phyloP scores from a whole-genome alignment of 2,797 vertebrate species.

The Rallus crepitans region DNA sequence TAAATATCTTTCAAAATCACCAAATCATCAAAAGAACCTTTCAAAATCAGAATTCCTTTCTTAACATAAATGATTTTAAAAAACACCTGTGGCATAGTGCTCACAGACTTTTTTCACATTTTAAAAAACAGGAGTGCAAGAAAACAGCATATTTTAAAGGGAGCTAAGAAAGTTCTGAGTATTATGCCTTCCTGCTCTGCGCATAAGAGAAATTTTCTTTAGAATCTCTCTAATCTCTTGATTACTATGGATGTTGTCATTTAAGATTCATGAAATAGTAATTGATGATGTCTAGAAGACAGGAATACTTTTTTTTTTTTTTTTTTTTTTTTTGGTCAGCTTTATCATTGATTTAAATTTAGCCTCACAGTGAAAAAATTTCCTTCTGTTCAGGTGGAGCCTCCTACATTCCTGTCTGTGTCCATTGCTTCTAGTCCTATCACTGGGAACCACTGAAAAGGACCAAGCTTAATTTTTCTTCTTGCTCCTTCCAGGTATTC shows the following conservation, averaged over 20 bases:
- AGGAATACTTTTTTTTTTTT: too few species aligned
- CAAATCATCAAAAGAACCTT: background rate
- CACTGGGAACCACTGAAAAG: background rate
- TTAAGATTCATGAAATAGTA: background rate
- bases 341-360: background rate
- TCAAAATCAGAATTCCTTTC: background rate
- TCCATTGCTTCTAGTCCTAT: fast-evolving
- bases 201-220: background rate
- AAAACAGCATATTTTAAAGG: background rate
- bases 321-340: background rate
- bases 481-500: background rate
- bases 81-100: background rate
- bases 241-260: background rate
- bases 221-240: background rate
- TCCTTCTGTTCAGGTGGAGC: too few species aligned
- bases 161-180: background rate
- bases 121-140: fast-evolving
- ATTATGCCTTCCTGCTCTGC: background rate
- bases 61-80: background rate
- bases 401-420: background rate
- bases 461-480: background rate
- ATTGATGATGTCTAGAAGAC: background rate
- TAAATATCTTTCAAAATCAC: background rate
- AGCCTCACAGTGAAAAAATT: background rate
- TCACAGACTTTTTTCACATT: background rate